Conservation (phyloP, 2,797 vertebrate species). For the Brachyalestes nurse region DNA sequence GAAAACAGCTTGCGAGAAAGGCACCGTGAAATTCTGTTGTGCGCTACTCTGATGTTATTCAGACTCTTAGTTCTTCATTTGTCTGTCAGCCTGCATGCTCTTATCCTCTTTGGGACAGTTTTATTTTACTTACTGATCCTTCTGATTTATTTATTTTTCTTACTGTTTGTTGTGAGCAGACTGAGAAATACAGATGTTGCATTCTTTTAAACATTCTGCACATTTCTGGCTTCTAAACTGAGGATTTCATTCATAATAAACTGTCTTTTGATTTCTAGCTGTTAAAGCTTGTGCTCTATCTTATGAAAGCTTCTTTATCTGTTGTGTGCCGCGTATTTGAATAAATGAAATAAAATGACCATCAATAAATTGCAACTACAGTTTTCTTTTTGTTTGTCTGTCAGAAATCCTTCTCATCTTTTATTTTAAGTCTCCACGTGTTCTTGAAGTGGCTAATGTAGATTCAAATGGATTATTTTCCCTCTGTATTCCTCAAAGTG, state of each 20-base stretch:
- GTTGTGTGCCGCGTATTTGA: slow-evolving; percentile 19
- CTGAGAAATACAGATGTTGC: background rate
- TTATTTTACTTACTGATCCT: background rate
- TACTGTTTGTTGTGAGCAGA: slow-evolving; percentile 19
- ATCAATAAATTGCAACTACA: background rate
- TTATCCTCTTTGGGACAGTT: background rate
- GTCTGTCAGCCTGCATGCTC: slow-evolving; percentile 8
- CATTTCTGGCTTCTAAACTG: background rate
- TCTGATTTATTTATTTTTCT: background rate
- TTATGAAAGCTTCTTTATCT: slow-evolving; percentile 13
- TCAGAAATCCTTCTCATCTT: background rate
- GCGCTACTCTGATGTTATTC: background rate
- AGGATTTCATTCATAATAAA: background rate
- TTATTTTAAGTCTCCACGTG: background rate
- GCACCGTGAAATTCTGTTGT: background rate
- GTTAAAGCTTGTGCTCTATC: slow-evolving; percentile 1
- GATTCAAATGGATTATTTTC: background rate
- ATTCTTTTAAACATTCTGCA: background rate
- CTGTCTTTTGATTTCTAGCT: background rate
- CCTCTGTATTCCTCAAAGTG: background rate
- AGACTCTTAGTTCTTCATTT: background rate
- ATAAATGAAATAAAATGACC: slow-evolving; percentile 32
- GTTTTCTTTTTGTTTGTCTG: background rate
- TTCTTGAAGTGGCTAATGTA: background rate
- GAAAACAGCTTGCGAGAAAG: background rate